Percentiles rank a stretch among this genome's conserved stretches.
phyloP scores from a whole-genome alignment of 2,113 vertebrate species.

The Bambusicola thoracicus region DNA sequence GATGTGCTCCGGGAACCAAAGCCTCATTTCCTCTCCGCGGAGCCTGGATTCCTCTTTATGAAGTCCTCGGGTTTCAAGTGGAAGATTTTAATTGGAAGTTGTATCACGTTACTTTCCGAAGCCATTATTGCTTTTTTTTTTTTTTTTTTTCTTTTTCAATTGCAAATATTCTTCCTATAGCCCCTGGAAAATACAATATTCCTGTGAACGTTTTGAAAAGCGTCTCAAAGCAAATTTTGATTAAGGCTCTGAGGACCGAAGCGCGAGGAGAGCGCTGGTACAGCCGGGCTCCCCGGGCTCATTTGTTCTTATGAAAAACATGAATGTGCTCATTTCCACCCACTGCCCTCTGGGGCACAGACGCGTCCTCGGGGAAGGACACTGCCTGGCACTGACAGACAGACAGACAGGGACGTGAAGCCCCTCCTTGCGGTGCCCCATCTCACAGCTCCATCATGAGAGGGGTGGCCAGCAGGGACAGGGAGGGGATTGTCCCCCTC shows the following conservation, averaged over 20 bases:
- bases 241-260: background rate
- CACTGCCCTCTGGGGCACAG: background rate
- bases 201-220: background rate
- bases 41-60: background rate
- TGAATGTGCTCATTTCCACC: background rate
- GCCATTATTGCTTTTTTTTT: background rate
- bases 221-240: slow-evolving; percentile 17
- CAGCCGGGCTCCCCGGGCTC: background rate
- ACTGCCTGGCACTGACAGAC: background rate
- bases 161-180: background rate
- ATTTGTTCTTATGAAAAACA: background rate
- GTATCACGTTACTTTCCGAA: background rate
- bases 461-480: no score
- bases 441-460: background rate
- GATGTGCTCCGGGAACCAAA: background rate
- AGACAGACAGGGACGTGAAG: background rate
- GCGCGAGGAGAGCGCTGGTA: background rate
- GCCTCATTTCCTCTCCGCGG: background rate
- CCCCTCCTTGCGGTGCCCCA: background rate
- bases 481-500: no score
- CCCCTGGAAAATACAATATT: slow-evolving; percentile 29
- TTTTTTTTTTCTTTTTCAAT: background rate
- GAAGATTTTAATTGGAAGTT: background rate
- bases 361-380: background rate
- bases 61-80: background rate